Base-by-base conservation (phyloP, 2,113 vertebrate genomes). In the Uria aalge region DNA sequence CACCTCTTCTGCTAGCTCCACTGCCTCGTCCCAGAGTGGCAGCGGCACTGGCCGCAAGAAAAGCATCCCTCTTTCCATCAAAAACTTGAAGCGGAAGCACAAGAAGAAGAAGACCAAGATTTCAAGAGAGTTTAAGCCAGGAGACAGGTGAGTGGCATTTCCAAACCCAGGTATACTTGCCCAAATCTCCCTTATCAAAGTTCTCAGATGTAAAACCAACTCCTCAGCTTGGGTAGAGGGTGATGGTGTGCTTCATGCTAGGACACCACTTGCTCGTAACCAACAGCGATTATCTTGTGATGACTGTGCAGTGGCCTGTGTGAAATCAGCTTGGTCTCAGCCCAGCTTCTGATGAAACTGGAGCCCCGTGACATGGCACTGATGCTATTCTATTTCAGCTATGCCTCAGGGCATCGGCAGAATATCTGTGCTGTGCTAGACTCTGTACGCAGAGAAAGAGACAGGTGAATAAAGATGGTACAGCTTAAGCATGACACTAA, bases 21-120 rank as follows among this genome's bases (percentile, higher is more conserved):
- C 99, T 2, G 98, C 99, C 15, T 99, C 99, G 0, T 99, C 99
- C 14, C 99, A 99, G 97, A 99, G 99, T 0, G 99, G 99, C 55
- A 99, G 99, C 0, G 98, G 98, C 66, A 95, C 98, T 0, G 96
- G 98, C 45, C 99, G 99, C 29, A 99, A 98, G 96, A 99, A 99
- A 76, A 99, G 99, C 97, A 99, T 99, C 93, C 99, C 99, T 2
- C 98, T 99, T 20, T 99, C 99, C 52, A 99, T 99, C 97, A 99
- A 99, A 74, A 99, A 99, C 97, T 97, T 99, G 62, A 99, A 99
- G 97, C 98, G 99, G 77, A 99, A 99, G 90, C 99, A 99, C 98
- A 99, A 99, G 98, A 99, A 99, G 97, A 99, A 99, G 98, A 99
- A 99, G 98, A 99, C 98, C 29, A 99, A 99, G 96, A 98, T 99